Conservation (phyloP, 2,888 invertebrate species). For the Hetaerina titia region DNA sequence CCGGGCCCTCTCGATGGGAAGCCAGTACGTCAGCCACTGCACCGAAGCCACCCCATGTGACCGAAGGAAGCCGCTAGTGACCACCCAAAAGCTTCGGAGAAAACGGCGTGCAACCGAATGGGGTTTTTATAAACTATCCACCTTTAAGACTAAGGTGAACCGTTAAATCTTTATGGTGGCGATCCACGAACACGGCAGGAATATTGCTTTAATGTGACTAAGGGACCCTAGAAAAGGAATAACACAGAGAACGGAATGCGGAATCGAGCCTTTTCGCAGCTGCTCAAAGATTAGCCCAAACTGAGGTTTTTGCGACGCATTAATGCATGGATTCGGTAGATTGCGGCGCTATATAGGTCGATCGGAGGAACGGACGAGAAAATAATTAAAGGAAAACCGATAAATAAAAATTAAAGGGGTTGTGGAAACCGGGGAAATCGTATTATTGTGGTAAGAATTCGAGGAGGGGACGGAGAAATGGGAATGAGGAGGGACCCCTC, state of each 20-base stretch:
- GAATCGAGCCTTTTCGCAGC: background rate
- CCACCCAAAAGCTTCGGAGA: background rate
- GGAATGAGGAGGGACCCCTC: background rate
- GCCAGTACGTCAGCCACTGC: no score
- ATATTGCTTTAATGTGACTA: background rate
- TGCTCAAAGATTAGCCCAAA: slow-evolving; percentile 45
- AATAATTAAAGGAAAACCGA: slow-evolving; percentile 6
- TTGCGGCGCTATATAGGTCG: slow-evolving; percentile 43
- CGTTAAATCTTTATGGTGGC: background rate
- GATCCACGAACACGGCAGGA: background rate
- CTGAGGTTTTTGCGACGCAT: background rate
- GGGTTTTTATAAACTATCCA: background rate
- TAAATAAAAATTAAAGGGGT: slow-evolving; percentile 34
- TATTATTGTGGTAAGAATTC: slow-evolving; percentile 51
- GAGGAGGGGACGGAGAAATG: background rate
- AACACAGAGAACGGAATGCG: background rate
- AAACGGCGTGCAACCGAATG: background rate
- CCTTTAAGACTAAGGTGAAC: background rate
- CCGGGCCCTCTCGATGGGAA: no score
- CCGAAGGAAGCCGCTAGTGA: no score
- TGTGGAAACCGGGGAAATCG: slow-evolving; percentile 39
- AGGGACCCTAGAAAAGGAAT: background rate
- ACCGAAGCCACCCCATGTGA: no score
- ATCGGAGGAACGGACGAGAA: background rate
- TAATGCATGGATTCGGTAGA: slow-evolving; percentile 20